These are phyloP conservation scores for Phallusia fumigata DNA, from an alignment of 23 tunicate genomes.

Conservation along the genomic window DNA sequence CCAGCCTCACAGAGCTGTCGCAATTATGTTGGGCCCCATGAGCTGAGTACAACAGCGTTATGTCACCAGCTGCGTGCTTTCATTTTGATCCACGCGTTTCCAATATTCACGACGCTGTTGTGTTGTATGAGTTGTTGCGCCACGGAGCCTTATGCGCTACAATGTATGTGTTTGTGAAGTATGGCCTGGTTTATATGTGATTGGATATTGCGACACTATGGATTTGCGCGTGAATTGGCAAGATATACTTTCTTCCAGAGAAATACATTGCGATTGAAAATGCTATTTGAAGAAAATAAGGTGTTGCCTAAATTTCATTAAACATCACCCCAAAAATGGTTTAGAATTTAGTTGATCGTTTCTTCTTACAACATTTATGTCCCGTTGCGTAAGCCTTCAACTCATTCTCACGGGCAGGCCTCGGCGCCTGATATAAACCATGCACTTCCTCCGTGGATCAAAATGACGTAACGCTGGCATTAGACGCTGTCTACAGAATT, in stretches of 20 bases:
- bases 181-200: no score
- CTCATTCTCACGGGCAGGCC: neutral
- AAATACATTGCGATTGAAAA: no score
- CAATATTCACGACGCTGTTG: neutral
- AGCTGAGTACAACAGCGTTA: neutral
- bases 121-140: no score
- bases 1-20: neutral
- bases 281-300: no score
- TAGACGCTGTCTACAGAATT: neutral
- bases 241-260: no score
- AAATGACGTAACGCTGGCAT: neutral
- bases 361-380: neutral
- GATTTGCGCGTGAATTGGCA: no score
- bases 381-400: neutral
- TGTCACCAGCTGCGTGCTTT: slow-evolving; percentile 6
- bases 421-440: neutral
- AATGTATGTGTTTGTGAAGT: no score
- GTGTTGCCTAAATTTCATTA: no score
- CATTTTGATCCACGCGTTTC: slow-evolving; percentile 1
- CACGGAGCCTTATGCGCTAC: no score
- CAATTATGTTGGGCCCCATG: neutral
- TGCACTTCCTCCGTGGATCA: neutral
- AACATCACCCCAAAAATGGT: no score
- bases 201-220: no score
- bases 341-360: no score